Conservation (phyloP, 2,888 invertebrate genomes). For the Ernsta delagoae region DNA sequence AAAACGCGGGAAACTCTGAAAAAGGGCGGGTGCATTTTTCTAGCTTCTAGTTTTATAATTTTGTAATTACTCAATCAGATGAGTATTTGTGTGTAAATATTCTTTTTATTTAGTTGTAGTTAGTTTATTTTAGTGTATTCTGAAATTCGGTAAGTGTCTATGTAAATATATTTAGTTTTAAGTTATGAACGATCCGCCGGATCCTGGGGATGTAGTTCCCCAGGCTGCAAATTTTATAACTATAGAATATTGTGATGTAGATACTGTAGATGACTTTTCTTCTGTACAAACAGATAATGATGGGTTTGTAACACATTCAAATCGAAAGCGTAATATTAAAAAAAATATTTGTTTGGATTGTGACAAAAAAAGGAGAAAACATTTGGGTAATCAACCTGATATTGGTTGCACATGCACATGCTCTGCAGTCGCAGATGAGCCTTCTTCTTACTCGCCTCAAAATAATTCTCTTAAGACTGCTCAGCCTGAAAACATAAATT, state of each 20-base stretch:
- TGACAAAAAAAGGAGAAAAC: neutral
- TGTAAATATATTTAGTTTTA: neutral
- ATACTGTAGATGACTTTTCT: too few relatives aligned
- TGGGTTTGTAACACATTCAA: neutral
- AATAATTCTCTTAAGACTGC: neutral
- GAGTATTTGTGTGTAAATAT: neutral
- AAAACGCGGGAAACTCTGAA: neutral
- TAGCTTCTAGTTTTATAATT: neutral
- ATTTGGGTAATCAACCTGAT: conserved; percentile 1
- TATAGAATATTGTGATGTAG: neutral
- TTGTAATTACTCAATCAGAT: neutral
- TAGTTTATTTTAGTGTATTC: neutral
- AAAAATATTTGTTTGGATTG: neutral
- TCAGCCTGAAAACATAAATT: neutral
- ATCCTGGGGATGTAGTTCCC: neutral
- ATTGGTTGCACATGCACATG: neutral
- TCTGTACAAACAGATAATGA: neutral
- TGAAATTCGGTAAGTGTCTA: neutral
- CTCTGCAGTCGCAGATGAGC: neutral
- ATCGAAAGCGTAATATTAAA: neutral
- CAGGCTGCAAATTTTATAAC: neutral
- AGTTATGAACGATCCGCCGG: conserved; percentile 1
- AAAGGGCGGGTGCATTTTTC: neutral
- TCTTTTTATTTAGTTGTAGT: neutral
- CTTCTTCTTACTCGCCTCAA: neutral